phyloP scores from a whole-genome alignment of 23 tunicate genomes.

The Styela clava region DNA sequence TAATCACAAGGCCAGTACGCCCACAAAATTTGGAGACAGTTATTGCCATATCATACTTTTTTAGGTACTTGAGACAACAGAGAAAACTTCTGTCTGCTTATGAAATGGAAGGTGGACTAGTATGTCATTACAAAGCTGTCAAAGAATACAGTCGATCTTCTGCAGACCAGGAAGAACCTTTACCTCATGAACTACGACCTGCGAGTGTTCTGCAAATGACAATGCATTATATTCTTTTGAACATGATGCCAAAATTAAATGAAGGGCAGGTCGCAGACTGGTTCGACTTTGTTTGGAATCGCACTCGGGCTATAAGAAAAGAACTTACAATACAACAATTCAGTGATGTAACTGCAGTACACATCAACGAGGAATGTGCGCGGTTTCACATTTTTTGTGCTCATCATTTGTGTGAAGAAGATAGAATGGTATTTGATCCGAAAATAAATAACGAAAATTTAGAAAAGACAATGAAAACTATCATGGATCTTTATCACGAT shows the following conservation, averaged over 20 bases:
- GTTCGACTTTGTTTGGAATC: conserved; percentile 98
- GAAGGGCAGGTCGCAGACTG: conserved; percentile 74
- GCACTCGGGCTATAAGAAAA: conserved; percentile 95
- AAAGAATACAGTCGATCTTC: conserved; percentile 97
- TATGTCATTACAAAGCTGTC: conserved; percentile 44
- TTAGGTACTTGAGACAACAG: conserved; percentile 58
- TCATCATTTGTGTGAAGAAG: conserved; percentile 81
- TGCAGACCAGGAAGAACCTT: conserved; percentile 89
- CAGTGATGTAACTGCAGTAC: conserved; percentile 53
- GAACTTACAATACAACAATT: conserved; percentile 91
- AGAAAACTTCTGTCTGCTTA: conserved; percentile 60
- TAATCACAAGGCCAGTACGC: too few relatives aligned
- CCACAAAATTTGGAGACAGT: not conserved
- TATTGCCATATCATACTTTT: not conserved
- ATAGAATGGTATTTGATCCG: conserved; percentile 68
- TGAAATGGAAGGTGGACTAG: conserved; percentile 43
- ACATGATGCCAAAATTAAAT: conserved; percentile 50
- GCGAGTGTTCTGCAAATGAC: conserved; percentile 60
- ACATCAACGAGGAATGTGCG: conserved; percentile 86
- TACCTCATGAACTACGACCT: conserved; percentile 89
- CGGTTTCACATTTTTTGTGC: conserved; percentile 96
- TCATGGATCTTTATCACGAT: conserved; percentile 85
- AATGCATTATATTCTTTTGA: conserved; percentile 74
- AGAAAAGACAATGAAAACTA: conserved; percentile 96
- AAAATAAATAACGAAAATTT: conserved; percentile 98